Evolutionary conservation across 2,113 vertebrate genomes (phyloP), one percentile per base, ranked within the genome.

Genomic region (Dasyprocta punctata): DNA sequence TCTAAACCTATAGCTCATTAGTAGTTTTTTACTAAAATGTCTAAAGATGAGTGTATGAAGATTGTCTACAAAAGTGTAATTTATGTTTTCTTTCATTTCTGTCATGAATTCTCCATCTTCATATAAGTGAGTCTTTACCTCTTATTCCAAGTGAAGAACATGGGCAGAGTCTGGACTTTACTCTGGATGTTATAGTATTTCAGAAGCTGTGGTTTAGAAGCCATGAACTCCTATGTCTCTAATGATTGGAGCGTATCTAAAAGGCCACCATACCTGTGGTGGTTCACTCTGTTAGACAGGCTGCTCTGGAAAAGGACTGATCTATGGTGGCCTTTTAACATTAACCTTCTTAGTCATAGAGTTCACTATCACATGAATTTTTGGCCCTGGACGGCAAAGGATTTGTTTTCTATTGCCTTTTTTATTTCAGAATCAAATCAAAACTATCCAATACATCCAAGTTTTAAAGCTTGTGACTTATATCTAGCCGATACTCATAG

Each of bases 321-420:
- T 49, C 63, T 22, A 0, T 58, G 36, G 56, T 47, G 33, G 33
- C 41, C 33, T 92, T 93, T 92, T 47, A 49, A 36, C 56, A 54
- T 95, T 65, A 89, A n/a, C 41, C 19, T 88, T 93, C 77, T 88
- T 24, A n/a, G 38, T 67, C 87, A 78, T 16, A 89, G 84, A 44
- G 20, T 92, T 92, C 26, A 56, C 36, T 78, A 60, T 24, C 7
- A 12, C 82, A n/a, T 69, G 82, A 93, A 24, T 52, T 89, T 89
- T 84, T 44, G 65, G 58, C 24, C 2, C 14, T 16, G 4, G 44
- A 67, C 22, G 56, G 13, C 8, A 49, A 38, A 24, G 58, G 7
- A 20, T 90, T 78, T 71, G 24, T 93, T 77, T 86, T 84, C 58
- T 82, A 7, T 38, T 89, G 26, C 24, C 10, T 49, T 92, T 89